Evolutionary conservation across 2,888 invertebrate species (phyloP), one percentile per base, ranked within the genome.

Genomic region (Lasioglossum lativentre): DNA sequence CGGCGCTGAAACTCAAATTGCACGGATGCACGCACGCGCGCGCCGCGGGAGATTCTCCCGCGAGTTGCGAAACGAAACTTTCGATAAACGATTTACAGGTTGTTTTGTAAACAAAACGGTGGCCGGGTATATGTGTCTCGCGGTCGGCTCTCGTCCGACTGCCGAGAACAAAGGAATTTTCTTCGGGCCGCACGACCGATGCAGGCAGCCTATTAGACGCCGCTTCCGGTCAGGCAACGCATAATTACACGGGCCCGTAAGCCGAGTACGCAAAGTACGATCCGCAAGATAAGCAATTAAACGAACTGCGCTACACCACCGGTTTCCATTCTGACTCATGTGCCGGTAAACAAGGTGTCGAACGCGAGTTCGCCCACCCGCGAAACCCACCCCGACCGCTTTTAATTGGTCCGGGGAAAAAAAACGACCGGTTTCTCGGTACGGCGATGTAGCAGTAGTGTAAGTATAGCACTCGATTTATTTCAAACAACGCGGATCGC

Each of bases 171-270:
- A 81, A 83, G 71, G 73, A 76, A 81, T 84, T 83, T 73, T 85
- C 82, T 86, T 81, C 16, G 72, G 72, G 42, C 76, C 78, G 38
- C 75, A 79, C 80, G 63, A 63, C 75, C 86, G 75, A 75, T 73
- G 10, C 38, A 8, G 82, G 88, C 87, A 87, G 90, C 85, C 88
- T 74, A 83, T 85, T 72, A 71, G 66, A 38, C 66, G 83, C 30
- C 14, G 89, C 88, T 93, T 93, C 93, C 94, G 92, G 92, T 92
- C 93, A 91, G 92, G 91, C 89, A 90, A 92, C 89, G 92, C 88
- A 89, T 93, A 93, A 93, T 93, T 94, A 93, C 91, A 91, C 86
- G 86, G 87, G 34, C 52, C 84, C 63, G 79, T 83, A 78, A 78
- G 75, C 73, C 81, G 75, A 30, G 76, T 63, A 78, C 78, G 79